phyloP scores from a whole-genome alignment of 2,888 invertebrate genomes.

The Dryobota labecula region DNA sequence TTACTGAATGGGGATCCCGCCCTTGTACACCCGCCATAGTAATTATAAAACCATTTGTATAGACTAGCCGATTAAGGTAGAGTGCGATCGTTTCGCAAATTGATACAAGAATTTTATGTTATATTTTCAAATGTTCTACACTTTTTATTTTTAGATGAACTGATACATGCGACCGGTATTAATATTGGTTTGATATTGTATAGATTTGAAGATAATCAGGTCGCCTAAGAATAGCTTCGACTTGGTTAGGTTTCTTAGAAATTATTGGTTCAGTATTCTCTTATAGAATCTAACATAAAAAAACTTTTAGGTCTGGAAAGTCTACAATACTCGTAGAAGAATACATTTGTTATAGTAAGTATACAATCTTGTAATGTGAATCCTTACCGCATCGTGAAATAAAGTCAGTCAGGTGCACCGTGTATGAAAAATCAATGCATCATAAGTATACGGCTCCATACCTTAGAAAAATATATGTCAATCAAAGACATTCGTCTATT shows the following conservation, averaged over 20 bases:
- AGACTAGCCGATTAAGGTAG: constrained; percentile 29
- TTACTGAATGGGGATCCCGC: constrained; percentile 46
- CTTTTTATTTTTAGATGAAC: constrained; percentile 22
- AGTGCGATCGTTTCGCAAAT: constrained; percentile 29
- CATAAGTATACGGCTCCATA: not conserved
- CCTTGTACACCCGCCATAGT: constrained; percentile 43
- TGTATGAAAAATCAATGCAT: constrained; percentile 4
- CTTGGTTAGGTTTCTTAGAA: constrained; percentile 27
- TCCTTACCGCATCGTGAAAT: not conserved
- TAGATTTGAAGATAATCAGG: constrained; percentile 27
- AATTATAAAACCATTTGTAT: constrained; percentile 59
- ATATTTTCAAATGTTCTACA: constrained; percentile 16
- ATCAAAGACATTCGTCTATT: constrained; percentile 10
- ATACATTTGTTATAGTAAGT: not conserved
- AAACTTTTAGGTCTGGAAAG: not conserved
- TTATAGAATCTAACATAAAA: constrained; percentile 6
- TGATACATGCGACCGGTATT: constrained; percentile 2
- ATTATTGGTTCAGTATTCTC: constrained; percentile 4
- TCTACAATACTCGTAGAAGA: not conserved
- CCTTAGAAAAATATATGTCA: constrained; percentile 6
- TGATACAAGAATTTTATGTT: constrained; percentile 14
- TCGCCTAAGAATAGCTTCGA: constrained; percentile 13
- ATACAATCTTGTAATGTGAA: constrained; percentile 17
- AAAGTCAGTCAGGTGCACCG: not conserved
- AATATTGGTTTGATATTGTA: constrained; percentile 18